A percentile compares a stretch with the other conserved stretches of the same genome.
Conservation (phyloP, 1,140 invertebrate genomes). For the Uloborus diversus region DNA sequence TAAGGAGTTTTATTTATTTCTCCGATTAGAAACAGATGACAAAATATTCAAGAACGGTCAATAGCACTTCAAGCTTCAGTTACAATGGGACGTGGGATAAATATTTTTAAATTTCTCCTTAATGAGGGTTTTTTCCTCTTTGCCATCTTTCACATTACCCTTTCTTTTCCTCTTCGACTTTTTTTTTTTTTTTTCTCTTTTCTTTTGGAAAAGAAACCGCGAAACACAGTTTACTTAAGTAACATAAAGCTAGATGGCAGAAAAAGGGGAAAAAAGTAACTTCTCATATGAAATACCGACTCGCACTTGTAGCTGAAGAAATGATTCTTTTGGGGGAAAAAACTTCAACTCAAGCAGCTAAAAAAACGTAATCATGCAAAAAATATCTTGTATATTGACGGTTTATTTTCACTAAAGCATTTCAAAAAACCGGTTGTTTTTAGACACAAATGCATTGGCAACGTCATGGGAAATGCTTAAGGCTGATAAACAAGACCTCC, state of each 20-base stretch:
- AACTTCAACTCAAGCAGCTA: slow-evolving; percentile 5
- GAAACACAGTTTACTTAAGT: slow-evolving; percentile 53
- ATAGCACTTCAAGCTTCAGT: slow-evolving; percentile 49
- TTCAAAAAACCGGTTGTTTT: slow-evolving; percentile 39
- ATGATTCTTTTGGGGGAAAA: slow-evolving; percentile 14
- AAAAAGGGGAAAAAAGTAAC: not conserved
- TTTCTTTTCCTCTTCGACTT: slow-evolving; percentile 20
- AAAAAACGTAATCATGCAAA: slow-evolving; percentile 32
- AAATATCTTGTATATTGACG: slow-evolving; percentile 55
- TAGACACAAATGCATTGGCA: slow-evolving; percentile 20
- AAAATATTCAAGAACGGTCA: slow-evolving; percentile 55
- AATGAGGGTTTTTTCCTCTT: slow-evolving; percentile 22
- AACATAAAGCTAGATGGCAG: slow-evolving; percentile 37
- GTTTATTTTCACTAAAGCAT: slow-evolving; percentile 37
- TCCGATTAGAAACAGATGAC: slow-evolving; percentile 55
- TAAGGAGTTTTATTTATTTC: slow-evolving; percentile 44
- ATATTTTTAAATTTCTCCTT: slow-evolving; percentile 28
- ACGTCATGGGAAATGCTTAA: slow-evolving; percentile 7
- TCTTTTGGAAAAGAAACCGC: slow-evolving; percentile 33
- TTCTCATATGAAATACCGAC: slow-evolving; percentile 54
- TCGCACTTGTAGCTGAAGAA: slow-evolving; percentile 53
- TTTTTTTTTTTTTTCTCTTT: slow-evolving; percentile 18
- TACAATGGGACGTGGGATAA: slow-evolving; percentile 27
- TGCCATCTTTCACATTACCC: not conserved
- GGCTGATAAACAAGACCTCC: not conserved